Evolutionary conservation across 2,113 vertebrate genomes (phyloP).

Genomic region (Chrysochloris asiatica): DNA sequence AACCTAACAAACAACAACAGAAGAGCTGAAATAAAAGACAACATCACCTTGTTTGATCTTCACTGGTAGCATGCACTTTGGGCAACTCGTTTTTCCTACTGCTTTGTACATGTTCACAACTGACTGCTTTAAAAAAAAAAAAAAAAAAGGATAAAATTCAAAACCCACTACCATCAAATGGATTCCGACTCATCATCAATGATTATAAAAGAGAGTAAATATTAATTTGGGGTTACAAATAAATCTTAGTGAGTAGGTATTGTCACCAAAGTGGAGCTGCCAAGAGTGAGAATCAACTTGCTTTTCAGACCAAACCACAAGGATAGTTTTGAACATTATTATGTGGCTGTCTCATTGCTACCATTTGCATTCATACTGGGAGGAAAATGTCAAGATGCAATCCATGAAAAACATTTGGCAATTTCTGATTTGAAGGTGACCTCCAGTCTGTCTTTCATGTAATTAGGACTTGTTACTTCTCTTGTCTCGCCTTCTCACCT

Average conservation of each 20-base stretch:
- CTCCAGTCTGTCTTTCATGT: neutral
- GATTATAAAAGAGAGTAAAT: neutral
- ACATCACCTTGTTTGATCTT: too few relatives aligned
- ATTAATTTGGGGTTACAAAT: neutral
- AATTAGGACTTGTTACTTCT: constrained; percentile 20
- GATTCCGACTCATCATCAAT: too few relatives aligned
- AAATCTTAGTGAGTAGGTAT: neutral
- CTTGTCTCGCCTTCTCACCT: neutral
- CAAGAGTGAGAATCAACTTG: neutral
- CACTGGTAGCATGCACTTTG: neutral
- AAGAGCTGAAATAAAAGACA: neutral
- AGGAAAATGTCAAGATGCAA: neutral
- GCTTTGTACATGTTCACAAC: neutral
- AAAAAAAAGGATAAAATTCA: too few relatives aligned
- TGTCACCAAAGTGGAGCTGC: neutral
- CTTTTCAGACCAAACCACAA: neutral
- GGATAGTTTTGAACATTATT: constrained; percentile 6
- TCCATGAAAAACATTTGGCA: neutral
- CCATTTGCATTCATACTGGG: neutral
- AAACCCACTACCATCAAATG: too few relatives aligned
- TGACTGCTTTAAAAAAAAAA: too few relatives aligned
- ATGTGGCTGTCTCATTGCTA: neutral
- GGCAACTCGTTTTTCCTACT: neutral
- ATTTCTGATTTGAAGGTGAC: neutral
- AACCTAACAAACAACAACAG: neutral